phyloP scores from a whole-genome alignment of 2,113 vertebrate species.

The Loxodonta africana region DNA sequence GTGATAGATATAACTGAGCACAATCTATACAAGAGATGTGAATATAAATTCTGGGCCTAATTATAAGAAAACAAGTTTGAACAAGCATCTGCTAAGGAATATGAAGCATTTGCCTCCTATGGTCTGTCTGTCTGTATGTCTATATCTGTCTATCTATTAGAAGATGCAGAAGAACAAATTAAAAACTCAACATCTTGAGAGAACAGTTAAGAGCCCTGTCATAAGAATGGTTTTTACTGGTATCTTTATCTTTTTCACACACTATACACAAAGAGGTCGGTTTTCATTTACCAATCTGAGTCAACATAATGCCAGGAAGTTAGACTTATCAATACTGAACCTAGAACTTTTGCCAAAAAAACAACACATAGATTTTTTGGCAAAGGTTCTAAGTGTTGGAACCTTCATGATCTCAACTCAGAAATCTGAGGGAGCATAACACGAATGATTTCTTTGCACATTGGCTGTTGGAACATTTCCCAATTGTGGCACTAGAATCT shows the following conservation, averaged over 20 bases:
- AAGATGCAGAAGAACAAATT: not conserved
- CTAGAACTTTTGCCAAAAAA: too few species aligned
- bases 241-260: not conserved
- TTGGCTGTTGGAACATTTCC: not conserved
- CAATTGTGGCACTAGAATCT: not conserved
- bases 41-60: not conserved
- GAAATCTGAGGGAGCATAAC: not conserved
- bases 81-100: not conserved
- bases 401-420: not conserved
- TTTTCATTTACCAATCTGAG: not conserved
- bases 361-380: not conserved
- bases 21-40: not conserved
- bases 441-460: not conserved
- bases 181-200: not conserved
- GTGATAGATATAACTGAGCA: not conserved
- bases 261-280: not conserved
- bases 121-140: too few species aligned
- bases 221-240: not conserved
- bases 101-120: not conserved
- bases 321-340: not conserved
- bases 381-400: not conserved
- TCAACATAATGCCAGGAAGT: not conserved
- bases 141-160: not conserved
- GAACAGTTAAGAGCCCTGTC: not conserved
- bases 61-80: not conserved